Evolutionary conservation across 2,113 vertebrate genomes (phyloP), one percentile per base, ranked within the genome.

Genomic region (Eleginops maclovinus): DNA sequence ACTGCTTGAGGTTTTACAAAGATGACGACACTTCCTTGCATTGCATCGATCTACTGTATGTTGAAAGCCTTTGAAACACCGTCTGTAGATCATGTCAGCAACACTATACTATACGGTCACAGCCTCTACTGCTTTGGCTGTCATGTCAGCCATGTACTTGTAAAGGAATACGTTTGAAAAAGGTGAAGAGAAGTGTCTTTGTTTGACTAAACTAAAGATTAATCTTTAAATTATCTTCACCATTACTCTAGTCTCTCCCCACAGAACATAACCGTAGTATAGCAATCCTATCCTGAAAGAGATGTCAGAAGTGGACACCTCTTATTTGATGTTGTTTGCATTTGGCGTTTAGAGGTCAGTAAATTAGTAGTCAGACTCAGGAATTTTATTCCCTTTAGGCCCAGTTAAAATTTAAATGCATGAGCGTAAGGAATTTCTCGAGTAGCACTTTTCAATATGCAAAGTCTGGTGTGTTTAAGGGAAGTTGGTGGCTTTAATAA

Each of bases 1-100:
- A 1, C 86, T 90, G 77, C 88, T 79, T 19, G 70, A 87, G 26
- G 13, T n/a, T 1, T n/a, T 55, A 3, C 17, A 46, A 41, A 67
- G 51, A 76, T 79, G 72, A 82, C 63, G 79, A 80, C 74, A 86
- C 83, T 68, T 79, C 76, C 71, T 74, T 43, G 22, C 13, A 3
- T 75, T 87, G 70, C 72, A 15, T 61, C 50, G 71, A 13, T 74
- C 19, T n/a, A 41, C 44, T 31, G 66, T 63, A 22, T 83, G 79
- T 85, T 41, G 79, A 84, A 92, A 87, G 61, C 44, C 75, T 61
- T 13, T 0, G 1, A 66, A 51, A 66, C 14, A 0, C 36, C 61
- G 70, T 11, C 65, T 67, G 17, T 11, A 53, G 62, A 67, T 50
- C 46, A 47, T 59, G 77, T 83, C 87, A 74, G 79, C 73, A 75